phyloP scores from a whole-genome alignment of 2,888 invertebrate species.

The Erebia aethiops region DNA sequence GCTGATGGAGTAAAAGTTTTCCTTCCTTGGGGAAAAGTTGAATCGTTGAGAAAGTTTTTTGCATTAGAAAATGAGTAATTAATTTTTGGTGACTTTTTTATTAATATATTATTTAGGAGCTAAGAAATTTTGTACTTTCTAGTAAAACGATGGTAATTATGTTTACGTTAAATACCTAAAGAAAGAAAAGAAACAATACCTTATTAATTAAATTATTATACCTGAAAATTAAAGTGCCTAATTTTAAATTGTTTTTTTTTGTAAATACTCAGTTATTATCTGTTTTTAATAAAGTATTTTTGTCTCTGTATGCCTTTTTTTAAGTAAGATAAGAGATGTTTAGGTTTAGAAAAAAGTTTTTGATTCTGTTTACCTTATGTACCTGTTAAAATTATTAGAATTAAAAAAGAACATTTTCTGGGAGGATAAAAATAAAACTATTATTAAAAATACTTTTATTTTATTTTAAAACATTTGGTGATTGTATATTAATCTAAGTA shows the following conservation, averaged over 20 bases:
- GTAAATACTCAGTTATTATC: neutral
- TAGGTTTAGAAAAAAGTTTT: too few species aligned
- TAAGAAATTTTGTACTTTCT: neutral
- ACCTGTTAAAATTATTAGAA: too few species aligned
- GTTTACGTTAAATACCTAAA: too few species aligned
- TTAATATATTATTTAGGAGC: neutral
- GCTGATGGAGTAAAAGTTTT: constrained; percentile 56
- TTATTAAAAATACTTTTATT: neutral
- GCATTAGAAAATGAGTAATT: neutral
- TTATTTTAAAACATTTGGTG: neutral
- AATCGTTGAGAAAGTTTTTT: constrained; percentile 29
- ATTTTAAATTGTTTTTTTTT: too few species aligned
- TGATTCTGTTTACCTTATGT: too few species aligned
- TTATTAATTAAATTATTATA: too few species aligned
- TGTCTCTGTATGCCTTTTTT: neutral
- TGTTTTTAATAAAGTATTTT: neutral
- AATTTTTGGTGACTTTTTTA: too few species aligned
- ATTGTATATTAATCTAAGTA: neutral
- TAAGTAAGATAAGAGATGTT: too few species aligned
- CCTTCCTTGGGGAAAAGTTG: constrained; percentile 57
- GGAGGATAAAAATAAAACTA: neutral
- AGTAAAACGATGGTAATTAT: neutral
- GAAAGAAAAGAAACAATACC: too few species aligned
- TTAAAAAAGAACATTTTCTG: neutral
- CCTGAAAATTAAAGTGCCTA: too few species aligned